Evolutionary conservation across 2,113 vertebrate species (phyloP).

Genomic region (Seriola quinqueradiata): DNA sequence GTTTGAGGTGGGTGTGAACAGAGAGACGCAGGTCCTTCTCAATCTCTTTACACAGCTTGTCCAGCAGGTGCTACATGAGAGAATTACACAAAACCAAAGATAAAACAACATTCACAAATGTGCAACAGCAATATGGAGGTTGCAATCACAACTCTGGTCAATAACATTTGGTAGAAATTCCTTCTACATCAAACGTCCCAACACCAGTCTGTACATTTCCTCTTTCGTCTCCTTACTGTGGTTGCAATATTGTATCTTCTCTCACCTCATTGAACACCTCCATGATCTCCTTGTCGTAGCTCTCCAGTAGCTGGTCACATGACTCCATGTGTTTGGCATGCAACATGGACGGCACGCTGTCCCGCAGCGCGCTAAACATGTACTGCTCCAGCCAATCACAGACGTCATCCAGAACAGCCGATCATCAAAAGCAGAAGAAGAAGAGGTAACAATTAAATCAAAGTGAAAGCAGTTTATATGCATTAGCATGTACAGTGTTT

Average conservation of each 20-base stretch:
- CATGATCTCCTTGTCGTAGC: slow-evolving; percentile 97
- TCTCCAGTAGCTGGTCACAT: slow-evolving; percentile 90
- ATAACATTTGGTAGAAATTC: background rate
- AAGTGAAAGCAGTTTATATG: background rate
- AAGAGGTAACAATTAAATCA: background rate
- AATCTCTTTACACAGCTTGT: slow-evolving; percentile 98
- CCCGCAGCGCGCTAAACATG: slow-evolving; percentile 96
- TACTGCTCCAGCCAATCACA: slow-evolving; percentile 85
- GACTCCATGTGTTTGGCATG: slow-evolving; percentile 94
- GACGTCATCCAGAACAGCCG: background rate
- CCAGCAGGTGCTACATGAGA: slow-evolving; percentile 89
- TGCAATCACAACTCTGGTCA: background rate
- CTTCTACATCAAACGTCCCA: no score
- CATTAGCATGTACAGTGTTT: background rate
- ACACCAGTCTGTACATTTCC: background rate
- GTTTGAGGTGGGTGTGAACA: slow-evolving; percentile 96
- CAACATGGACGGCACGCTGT: slow-evolving; percentile 95
- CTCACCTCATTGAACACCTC: slow-evolving; percentile 93
- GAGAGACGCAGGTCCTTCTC: slow-evolving; percentile 98
- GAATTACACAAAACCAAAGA: background rate
- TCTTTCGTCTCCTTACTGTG: background rate
- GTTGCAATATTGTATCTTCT: background rate
- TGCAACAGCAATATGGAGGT: background rate
- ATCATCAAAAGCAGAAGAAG: background rate
- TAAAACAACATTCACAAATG: background rate